Evolutionary conservation across 2,797 vertebrate genomes (phyloP).

Genomic region (Channa striata): DNA sequence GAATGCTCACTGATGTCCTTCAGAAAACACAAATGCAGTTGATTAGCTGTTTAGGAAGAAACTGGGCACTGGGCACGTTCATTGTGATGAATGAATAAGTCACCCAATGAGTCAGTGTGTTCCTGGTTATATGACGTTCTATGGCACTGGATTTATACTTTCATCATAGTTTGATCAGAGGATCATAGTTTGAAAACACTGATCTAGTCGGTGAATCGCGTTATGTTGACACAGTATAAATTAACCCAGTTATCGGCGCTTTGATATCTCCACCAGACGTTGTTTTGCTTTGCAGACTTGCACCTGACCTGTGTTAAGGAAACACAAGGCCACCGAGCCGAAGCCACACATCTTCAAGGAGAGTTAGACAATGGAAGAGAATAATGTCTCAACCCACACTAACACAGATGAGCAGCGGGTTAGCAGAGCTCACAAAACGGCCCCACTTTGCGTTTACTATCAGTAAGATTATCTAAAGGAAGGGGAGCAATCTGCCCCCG

Average conservation of each 20-base stretch:
- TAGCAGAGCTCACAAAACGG: slow-evolving; percentile 59
- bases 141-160: neutral
- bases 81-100: neutral
- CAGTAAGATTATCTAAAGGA: slow-evolving; percentile 70
- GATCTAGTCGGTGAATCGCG: neutral
- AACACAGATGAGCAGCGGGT: slow-evolving; percentile 66
- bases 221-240: neutral
- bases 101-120: neutral
- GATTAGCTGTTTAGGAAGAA: neutral
- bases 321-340: slow-evolving; percentile 58
- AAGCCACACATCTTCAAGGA: slow-evolving; percentile 63
- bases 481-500: slow-evolving; percentile 59
- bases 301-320: slow-evolving; percentile 64
- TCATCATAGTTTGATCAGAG: too few species aligned
- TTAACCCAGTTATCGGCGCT: slow-evolving; percentile 1
- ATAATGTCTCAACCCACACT: slow-evolving; percentile 80
- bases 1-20: slow-evolving; percentile 11
- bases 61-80: neutral
- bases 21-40: neutral
- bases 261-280: slow-evolving; percentile 10
- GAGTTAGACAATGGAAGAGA: slow-evolving; percentile 58
- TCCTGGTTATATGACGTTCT: neutral
- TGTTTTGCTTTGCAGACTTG: slow-evolving; percentile 44
- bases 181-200: neutral
- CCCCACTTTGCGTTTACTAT: slow-evolving; percentile 43